Conservation (phyloP, 1,140 invertebrate genomes). For the Trachymyrmex septentrionalis region DNA sequence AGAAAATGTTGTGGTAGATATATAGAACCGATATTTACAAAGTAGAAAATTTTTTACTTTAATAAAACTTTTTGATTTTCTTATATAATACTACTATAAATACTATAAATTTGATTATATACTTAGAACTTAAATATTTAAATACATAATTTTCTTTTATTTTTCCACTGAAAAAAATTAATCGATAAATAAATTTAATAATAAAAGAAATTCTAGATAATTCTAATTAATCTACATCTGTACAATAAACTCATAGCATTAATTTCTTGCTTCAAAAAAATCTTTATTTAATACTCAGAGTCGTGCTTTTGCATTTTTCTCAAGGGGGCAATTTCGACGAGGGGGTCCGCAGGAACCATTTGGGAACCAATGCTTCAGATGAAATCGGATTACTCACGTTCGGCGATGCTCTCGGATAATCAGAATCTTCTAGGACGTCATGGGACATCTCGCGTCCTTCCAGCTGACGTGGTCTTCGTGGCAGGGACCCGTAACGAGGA, state of each 20-base stretch:
- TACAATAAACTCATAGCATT: background rate
- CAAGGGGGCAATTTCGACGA: background rate
- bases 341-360: background rate
- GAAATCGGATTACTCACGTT: constrained; percentile 77
- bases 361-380: constrained; percentile 33
- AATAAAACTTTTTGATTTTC: background rate
- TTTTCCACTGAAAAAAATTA: background rate
- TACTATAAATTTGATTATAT: background rate
- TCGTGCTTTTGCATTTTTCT: background rate
- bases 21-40: background rate
- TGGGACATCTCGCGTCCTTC: constrained; percentile 80
- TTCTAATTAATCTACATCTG: background rate
- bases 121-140: background rate
- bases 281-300: background rate
- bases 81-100: background rate
- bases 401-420: constrained; percentile 81
- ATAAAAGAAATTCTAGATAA: background rate
- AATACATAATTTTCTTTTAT: background rate
- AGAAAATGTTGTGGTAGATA: background rate
- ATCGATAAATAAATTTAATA: background rate
- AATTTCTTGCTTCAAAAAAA: background rate
- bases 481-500: constrained; percentile 80
- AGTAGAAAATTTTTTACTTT: background rate
- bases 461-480: constrained; percentile 79
- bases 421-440: constrained; percentile 78